These are phyloP conservation scores for Pissodes strobi DNA, from an alignment of 1,140 invertebrate genomes.

Conservation along the genomic window DNA sequence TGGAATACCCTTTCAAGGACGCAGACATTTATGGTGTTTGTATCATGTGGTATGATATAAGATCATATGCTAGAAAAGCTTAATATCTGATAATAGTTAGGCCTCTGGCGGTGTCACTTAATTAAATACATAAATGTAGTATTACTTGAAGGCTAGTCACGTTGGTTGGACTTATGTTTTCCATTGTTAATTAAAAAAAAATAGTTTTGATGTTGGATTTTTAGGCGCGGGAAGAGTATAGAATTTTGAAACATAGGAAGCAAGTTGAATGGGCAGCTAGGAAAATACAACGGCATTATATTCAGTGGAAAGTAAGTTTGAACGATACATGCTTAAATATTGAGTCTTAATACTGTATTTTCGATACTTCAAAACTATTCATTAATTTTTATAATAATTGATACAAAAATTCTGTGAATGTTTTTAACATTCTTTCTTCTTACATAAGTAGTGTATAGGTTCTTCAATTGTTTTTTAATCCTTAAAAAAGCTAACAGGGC, in stretches of 20 bases:
- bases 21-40: conserved; percentile 64
- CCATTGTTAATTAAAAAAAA: too few species aligned
- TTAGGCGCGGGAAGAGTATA: conserved; percentile 63
- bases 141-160: conserved; percentile 14
- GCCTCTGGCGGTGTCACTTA: too few species aligned
- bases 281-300: conserved; percentile 69
- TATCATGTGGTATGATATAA: conserved; percentile 64
- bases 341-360: too few species aligned
- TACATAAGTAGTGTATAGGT: too few species aligned
- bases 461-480: too few species aligned
- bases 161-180: not conserved
- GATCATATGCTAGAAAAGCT: too few species aligned
- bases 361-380: too few species aligned
- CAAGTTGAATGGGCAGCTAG: conserved; percentile 69
- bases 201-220: conserved; percentile 39
- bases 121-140: not conserved
- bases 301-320: conserved; percentile 68
- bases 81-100: too few species aligned
- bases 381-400: too few species aligned
- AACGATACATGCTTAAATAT: too few species aligned
- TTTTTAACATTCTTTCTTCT: too few species aligned
- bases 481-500: too few species aligned
- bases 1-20: conserved; percentile 62
- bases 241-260: conserved; percentile 63
- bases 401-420: not conserved